phyloP scores from a whole-genome alignment of 2,888 invertebrate genomes.

The Eumerus sabulonum region DNA sequence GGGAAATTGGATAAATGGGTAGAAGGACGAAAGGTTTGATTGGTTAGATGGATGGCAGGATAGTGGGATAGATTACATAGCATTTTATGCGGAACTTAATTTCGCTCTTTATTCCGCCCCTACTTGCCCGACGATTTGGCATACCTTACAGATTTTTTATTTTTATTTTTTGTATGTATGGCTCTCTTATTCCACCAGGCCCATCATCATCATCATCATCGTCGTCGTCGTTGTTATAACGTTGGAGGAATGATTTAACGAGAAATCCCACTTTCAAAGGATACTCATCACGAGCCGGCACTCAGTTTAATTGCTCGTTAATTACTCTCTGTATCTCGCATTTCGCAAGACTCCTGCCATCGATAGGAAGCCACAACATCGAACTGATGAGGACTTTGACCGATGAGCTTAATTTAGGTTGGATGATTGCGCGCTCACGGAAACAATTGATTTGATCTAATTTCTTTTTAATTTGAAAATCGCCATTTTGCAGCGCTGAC shows the following conservation, averaged over 20 bases:
- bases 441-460: slow-evolving; percentile 47
- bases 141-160: slow-evolving; percentile 60
- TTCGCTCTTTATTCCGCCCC: slow-evolving; percentile 20
- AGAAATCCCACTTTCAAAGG: slow-evolving; percentile 34
- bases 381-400: too few species aligned
- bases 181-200: too few species aligned
- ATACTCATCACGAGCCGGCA: slow-evolving; percentile 47
- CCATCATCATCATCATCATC: too few species aligned
- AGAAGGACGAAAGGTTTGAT: too few species aligned
- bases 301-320: slow-evolving; percentile 65
- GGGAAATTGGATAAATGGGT: too few species aligned
- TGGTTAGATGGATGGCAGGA: too few species aligned
- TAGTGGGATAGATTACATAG: not conserved
- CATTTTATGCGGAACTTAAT: slow-evolving; percentile 49
- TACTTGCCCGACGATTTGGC: slow-evolving; percentile 31
- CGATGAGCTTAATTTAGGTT: not conserved
- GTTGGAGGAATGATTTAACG: not conserved
- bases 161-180: slow-evolving; percentile 45
- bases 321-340: slow-evolving; percentile 38
- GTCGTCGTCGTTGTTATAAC: too few species aligned
- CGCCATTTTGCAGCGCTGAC: slow-evolving; percentile 28
- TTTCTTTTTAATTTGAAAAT: slow-evolving; percentile 46
- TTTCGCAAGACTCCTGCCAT: not conserved
- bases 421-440: not conserved
- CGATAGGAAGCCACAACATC: too few species aligned